A percentile compares a stretch with the other conserved stretches of the same genome.
phyloP scores from a whole-genome alignment of 2,797 vertebrate genomes.

The Smutsia gigantea region DNA sequence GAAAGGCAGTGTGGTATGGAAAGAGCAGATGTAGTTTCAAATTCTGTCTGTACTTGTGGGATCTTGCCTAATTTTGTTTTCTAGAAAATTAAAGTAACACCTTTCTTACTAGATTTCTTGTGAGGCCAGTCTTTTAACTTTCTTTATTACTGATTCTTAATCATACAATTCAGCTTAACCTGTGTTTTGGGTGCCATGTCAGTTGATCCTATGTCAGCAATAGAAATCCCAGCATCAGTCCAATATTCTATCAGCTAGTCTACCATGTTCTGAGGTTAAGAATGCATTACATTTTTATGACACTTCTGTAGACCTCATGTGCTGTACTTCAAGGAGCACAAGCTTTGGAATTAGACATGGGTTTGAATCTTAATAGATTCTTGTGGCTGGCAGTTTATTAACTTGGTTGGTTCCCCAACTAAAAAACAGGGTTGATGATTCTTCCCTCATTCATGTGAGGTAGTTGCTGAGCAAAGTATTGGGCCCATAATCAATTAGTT shows the following conservation, averaged over 20 bases:
- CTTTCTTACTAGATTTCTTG: slow-evolving; percentile 29
- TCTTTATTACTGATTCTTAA: slow-evolving; percentile 26
- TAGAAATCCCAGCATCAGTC: background rate
- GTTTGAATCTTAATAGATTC: slow-evolving; percentile 32
- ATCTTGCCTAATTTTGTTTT: background rate
- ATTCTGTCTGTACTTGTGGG: background rate
- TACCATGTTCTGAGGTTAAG: slow-evolving; percentile 7
- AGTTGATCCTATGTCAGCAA: background rate
- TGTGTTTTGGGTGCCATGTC: background rate
- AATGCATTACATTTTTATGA: background rate
- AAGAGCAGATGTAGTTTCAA: background rate
- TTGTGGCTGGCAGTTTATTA: slow-evolving; percentile 8
- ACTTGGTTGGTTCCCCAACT: background rate
- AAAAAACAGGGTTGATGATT: slow-evolving; percentile 31
- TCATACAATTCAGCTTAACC: background rate
- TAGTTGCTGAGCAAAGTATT: background rate
- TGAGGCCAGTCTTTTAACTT: background rate
- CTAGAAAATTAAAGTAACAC: slow-evolving; percentile 15
- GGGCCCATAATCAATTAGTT: background rate
- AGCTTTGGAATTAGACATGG: slow-evolving; percentile 22
- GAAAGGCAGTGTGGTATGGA: background rate
- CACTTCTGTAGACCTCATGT: background rate
- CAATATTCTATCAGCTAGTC: background rate
- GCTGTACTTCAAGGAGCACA: background rate
- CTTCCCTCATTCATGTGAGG: background rate